Evolutionary conservation across 2,113 vertebrate species (phyloP), one percentile per base, ranked within the genome.

Genomic region (Aegithalos caudatus): DNA sequence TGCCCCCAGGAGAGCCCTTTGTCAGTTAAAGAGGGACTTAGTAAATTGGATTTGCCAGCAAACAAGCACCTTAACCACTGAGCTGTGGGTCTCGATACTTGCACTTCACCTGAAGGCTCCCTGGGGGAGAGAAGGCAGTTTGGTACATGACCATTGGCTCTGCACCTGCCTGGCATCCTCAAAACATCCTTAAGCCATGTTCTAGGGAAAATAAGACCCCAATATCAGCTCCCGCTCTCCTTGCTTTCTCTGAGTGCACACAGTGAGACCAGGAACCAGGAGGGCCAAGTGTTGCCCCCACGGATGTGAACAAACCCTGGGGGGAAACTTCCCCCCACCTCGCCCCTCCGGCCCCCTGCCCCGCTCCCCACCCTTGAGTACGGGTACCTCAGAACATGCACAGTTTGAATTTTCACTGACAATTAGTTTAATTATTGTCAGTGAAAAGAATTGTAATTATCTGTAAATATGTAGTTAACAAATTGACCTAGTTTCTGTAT

Each of bases 391-490:
- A 90, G 93, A 97, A 94, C 97, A 97, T 96, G 97, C 97, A 97
- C 97, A 97, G 96, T 97, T 97, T 90, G 97, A 93, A 81, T 95
- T 97, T 97, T 97, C 95, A 85, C 97, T 96, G 92, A 69, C 95
- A 95, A 97, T 94, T 93, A 67, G 84, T 96, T 97, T 93, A 95
- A 83, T 94, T 97, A 95, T 97, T 98, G 94, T 94, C 93, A 96
- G 97, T 97, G 97, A 88, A 97, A 98, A 97, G 88, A 77, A n/a
- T 89, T 98, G 97, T 98, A 98, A 98, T 96, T 98, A 98, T 76
- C 95, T 98, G 98, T 98, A 98, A 97, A 98, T 98, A 97, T 98
- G 96, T 98, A 98, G 97, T 70, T 97, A 98, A 98, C 96, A 97
- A 97, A 98, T 98, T 95, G 96, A 97, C 97, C 96, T 98, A 98